Conservation (phyloP, 2,888 invertebrate genomes). For the Pimpla rufipes region DNA sequence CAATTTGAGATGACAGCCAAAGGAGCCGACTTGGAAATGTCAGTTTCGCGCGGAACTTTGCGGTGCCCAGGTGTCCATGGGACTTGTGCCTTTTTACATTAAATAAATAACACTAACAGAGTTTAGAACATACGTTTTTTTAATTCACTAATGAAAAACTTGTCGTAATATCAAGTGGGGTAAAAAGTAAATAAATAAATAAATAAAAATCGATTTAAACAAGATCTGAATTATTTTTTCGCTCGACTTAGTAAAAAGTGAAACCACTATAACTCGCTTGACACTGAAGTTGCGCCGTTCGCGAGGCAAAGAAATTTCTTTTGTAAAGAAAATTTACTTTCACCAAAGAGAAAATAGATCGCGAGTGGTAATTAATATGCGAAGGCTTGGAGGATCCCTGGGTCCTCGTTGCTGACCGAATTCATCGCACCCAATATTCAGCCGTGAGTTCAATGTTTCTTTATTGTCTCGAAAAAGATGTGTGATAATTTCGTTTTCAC, state of each 20-base stretch:
- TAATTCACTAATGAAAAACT: too few relatives aligned
- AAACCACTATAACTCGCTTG: neutral
- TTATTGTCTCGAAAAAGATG: constrained; percentile 10
- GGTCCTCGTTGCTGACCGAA: constrained; percentile 57
- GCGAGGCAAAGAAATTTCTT: neutral
- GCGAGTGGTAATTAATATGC: constrained; percentile 63
- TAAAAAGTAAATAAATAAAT: neutral
- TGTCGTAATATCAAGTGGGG: neutral
- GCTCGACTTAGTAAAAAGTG: neutral
- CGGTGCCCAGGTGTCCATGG: constrained; percentile 70
- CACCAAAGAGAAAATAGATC: constrained; percentile 19
- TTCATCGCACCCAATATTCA: neutral
- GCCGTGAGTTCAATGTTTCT: constrained; percentile 36
- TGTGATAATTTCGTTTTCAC: neutral
- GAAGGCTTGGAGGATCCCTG: constrained; percentile 61
- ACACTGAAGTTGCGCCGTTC: neutral
- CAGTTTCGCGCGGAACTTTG: constrained; percentile 77
- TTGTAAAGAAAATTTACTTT: neutral
- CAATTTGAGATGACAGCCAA: constrained; percentile 79
- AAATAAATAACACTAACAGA: neutral
- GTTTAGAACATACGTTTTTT: neutral
- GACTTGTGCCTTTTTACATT: constrained; percentile 18
- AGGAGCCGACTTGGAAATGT: constrained; percentile 77
- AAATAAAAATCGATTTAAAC: neutral
- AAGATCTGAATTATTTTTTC: neutral